Evolutionary conservation across 2,888 invertebrate species (phyloP), one percentile per base, ranked within the genome.

Genomic region (Taenaris catops): DNA sequence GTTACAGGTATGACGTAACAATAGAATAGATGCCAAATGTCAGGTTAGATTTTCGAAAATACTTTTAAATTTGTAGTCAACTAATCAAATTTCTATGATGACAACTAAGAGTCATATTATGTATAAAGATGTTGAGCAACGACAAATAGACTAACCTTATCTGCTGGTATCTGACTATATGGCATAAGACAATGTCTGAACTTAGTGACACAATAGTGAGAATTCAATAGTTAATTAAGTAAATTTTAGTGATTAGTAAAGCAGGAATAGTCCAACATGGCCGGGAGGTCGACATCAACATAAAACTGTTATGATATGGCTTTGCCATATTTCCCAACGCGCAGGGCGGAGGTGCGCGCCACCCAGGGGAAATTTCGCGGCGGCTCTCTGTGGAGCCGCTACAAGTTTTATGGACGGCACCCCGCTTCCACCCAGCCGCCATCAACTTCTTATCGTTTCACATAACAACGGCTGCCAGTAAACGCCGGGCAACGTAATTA

Each of bases 291-390:
- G 76, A 70, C 74, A 81, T 80, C 79, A 80, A 79, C 83, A 83
- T 83, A 84, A 84, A 84, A 80, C 78, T 81, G 84, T 81, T 84
- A 86, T 84, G 80, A 84, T 84, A 84, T 83, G 81, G 73, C 83
- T 76, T 78, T 70, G 73, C 74, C 75, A 83, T 80, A 83, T 83
- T 81, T 83, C 81, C 84, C 81, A 67, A 58, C 66, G 68, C 65
- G 62, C 72, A 63, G 74, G 56, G 52, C 49, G 55, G 58, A 50
- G 58, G 58, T 54, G 54, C 51, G 54, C 54, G 41, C 54, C 51
- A 44, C 84, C 81, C 86, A 63, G 66, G 86, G 86, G 86, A 86
- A 86, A 86, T 86, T 84, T 84, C 75, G 79, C 76, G 72, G 64
- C 72, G 62, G 62, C 68, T 81, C 87, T 81, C 84, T 52, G 55